Percentiles rank a stretch among this genome's conserved stretches.
Evolutionary conservation across 1,140 invertebrate species (phyloP).

Genomic region (Vanessa tameamea): DNA sequence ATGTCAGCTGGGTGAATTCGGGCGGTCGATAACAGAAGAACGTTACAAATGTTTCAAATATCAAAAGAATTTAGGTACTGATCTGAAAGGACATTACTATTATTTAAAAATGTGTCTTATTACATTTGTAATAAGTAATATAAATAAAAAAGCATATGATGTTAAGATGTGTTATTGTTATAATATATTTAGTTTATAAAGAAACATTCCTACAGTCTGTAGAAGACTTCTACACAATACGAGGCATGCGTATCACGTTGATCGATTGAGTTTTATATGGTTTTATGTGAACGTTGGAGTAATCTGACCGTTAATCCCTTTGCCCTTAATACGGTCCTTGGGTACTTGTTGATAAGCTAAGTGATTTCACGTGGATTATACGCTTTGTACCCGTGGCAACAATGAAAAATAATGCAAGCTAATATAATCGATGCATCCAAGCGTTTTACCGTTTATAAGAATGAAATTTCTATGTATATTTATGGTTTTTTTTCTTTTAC

Average conservation of each 20-base stretch:
- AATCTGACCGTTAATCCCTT: conserved; percentile 43
- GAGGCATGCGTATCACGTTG: not conserved
- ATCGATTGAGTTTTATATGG: conserved; percentile 12
- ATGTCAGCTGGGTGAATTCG: no score
- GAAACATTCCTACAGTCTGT: not conserved
- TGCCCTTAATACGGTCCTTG: conserved; percentile 39
- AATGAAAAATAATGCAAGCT: not conserved
- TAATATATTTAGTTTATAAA: no score
- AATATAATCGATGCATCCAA: not conserved
- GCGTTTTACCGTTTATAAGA: not conserved
- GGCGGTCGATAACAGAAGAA: no score
- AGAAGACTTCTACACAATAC: not conserved
- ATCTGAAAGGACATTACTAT: no score
- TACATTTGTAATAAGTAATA: no score
- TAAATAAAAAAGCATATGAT: no score
- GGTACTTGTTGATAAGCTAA: conserved; percentile 28
- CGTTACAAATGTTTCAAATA: no score
- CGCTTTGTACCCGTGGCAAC: not conserved
- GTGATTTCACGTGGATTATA: conserved; percentile 17
- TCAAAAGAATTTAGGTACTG: no score
- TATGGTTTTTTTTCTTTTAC: conserved; percentile 28
- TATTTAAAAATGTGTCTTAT: no score
- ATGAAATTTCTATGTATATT: not conserved
- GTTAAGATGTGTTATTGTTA: no score
- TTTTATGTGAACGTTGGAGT: conserved; percentile 33